These are phyloP conservation scores for Argyresthia goedartella DNA, from an alignment of 2,888 invertebrate species.

Conservation along the genomic window DNA sequence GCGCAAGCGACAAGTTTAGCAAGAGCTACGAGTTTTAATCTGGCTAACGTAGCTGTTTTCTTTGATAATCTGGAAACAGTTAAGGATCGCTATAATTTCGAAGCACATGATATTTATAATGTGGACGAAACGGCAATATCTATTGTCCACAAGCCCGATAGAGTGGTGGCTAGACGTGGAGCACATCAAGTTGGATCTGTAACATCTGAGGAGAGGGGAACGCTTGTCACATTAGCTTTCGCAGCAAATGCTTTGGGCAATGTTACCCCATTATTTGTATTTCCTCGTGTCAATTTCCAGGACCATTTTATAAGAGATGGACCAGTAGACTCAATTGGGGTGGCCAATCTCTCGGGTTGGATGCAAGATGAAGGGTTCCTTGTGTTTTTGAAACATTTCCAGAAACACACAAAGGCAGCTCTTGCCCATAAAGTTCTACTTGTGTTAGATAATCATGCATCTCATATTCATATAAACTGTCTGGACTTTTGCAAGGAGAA, in stretches of 20 bases:
- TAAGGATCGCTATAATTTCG: slow-evolving; percentile 15
- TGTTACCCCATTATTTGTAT: slow-evolving; percentile 21
- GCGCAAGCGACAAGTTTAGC: neutral
- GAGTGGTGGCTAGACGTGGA: slow-evolving; percentile 5
- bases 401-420: neutral
- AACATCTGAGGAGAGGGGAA: slow-evolving; percentile 7
- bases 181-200: slow-evolving; percentile 1
- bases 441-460: slow-evolving; percentile 19
- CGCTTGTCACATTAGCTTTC: slow-evolving; percentile 5
- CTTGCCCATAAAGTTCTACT: neutral
- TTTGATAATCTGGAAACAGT: slow-evolving; percentile 16
- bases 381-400: neutral
- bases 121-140: slow-evolving; percentile 7
- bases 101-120: slow-evolving; percentile 14
- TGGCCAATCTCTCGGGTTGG: slow-evolving; percentile 11
- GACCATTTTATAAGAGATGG: slow-evolving; percentile 18
- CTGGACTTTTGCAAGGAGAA: slow-evolving; percentile 19
- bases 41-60: slow-evolving; percentile 15
- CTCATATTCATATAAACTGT: slow-evolving; percentile 18
- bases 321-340: slow-evolving; percentile 16
- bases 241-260: slow-evolving; percentile 21
- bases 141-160: slow-evolving; percentile 7
- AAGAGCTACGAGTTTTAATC: slow-evolving; percentile 13
- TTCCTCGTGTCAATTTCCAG: slow-evolving; percentile 17
- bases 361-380: slow-evolving; percentile 17